A percentile compares a stretch with the other conserved stretches of the same genome.
These are phyloP conservation scores for Anastrepha ludens DNA, from an alignment of 1,140 invertebrate genomes.

Conservation along the genomic window DNA sequence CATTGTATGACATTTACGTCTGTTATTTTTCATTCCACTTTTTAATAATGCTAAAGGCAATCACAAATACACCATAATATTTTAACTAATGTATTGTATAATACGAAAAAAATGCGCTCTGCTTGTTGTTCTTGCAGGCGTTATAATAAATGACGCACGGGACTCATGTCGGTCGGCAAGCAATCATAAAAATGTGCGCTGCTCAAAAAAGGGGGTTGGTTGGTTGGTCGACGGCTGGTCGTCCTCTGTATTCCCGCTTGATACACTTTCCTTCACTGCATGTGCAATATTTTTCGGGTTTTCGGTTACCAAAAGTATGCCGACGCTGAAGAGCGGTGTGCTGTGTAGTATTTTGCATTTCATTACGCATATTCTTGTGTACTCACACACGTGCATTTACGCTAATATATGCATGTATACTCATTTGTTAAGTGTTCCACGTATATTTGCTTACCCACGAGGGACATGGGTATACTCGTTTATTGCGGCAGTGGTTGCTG, in stretches of 20 bases:
- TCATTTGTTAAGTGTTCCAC: conserved; percentile 37
- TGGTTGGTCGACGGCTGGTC: not conserved
- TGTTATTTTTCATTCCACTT: conserved; percentile 45
- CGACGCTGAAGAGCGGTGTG: not conserved
- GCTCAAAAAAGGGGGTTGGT: conserved; percentile 23
- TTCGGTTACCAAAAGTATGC: conserved; percentile 34
- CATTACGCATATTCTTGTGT: not conserved
- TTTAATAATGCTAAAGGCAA: conserved; percentile 50
- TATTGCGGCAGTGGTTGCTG: not conserved
- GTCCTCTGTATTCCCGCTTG: not conserved
- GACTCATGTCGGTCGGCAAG: conserved; percentile 15
- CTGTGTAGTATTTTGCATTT: conserved; percentile 48
- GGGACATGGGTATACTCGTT: not conserved
- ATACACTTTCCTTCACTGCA: not conserved
- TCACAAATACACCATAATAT: conserved; percentile 52
- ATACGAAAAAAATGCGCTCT: not conserved
- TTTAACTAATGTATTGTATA: conserved; percentile 47
- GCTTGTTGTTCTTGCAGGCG: conserved; percentile 26
- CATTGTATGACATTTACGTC: conserved; percentile 39
- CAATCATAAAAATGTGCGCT: conserved; percentile 43
- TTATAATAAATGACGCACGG: conserved; percentile 45
- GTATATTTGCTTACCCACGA: not conserved
- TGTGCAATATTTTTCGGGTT: not conserved
- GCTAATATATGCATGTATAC: not conserved
- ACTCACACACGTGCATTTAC: not conserved